Conservation (phyloP, 2,888 invertebrate species). For the Campoplex capitator region DNA sequence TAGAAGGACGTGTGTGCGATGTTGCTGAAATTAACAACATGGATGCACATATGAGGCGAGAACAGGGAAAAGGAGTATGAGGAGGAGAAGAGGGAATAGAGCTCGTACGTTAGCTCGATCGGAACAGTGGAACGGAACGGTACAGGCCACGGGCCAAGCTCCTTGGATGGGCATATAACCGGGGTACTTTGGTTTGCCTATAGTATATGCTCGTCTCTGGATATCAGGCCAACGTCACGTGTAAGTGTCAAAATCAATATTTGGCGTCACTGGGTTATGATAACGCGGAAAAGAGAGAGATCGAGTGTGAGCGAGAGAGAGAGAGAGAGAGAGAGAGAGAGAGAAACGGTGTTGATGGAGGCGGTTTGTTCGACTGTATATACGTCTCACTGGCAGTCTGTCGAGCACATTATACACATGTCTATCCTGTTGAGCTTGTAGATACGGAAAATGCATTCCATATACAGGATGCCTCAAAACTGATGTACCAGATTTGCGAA, state of each 20-base stretch:
- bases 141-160: slow-evolving; percentile 52
- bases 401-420: slow-evolving; percentile 65
- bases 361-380: slow-evolving; percentile 53
- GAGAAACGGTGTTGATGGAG: slow-evolving; percentile 47
- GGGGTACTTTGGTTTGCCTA: slow-evolving; percentile 32
- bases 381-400: slow-evolving; percentile 56
- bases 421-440: slow-evolving; percentile 71
- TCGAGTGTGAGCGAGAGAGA: neutral
- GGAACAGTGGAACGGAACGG: slow-evolving; percentile 21
- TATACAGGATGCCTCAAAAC: slow-evolving; percentile 35
- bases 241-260: slow-evolving; percentile 84
- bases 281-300: slow-evolving; percentile 77
- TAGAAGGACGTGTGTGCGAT: slow-evolving; percentile 27
- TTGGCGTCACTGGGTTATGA: slow-evolving; percentile 84
- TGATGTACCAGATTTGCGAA: neutral
- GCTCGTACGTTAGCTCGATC: slow-evolving; percentile 32
- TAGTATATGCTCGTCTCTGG: slow-evolving; percentile 47
- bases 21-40: slow-evolving; percentile 38
- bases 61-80: neutral
- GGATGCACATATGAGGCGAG: neutral
- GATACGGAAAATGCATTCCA: slow-evolving; percentile 59
- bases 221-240: slow-evolving; percentile 80
- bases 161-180: slow-evolving; percentile 63
- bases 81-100: slow-evolving; percentile 19
- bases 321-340: slow-evolving; percentile 11